Base-by-base conservation (phyloP, 1,140 invertebrate species). In the Yoshiicerus persimilis region DNA sequence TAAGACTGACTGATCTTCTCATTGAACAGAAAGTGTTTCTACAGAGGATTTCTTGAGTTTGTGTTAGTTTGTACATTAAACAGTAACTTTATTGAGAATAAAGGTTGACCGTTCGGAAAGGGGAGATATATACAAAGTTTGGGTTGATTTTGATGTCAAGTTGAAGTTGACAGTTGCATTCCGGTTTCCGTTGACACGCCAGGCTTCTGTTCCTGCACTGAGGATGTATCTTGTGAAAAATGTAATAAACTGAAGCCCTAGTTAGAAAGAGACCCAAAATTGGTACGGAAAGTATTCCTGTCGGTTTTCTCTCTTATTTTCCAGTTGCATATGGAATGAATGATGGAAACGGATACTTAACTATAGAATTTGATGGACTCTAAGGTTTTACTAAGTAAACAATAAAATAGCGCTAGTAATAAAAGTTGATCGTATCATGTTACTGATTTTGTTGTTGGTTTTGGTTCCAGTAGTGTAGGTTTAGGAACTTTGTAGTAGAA, bases 151-250 rank as follows among this genome's bases (percentile, higher is more conserved):
- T 30, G 75, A 80, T 38, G 75, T 80, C 75, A 80, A 80, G 75
- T 80, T 80, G 75, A 80, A 80, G 75, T 80, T 80, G 75, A 80
- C 75, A 80, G 75, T 80, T 80, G 20, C 75, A 80, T 80, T 80
- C 75, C 75, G 32, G 75, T 80, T 80, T 80, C 75, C 75, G 75
- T 34, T 80, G 30, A 32, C 64, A 70, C 64, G 32, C 34, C 70
- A 77, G 32, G 75, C 23, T 13, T 70, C 64, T 70, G 64, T 70
- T 70, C 66, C 66, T 70, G 8, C 30, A 70, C 39, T n/a, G n/a
- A n/a, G n/a, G n/a, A 56, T 56, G 47, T 56, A 56, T 56, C 47
- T 56, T 56, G 16, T 56, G 3, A 20, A 56, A 56, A n/a, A 56
- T n/a, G 47, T 56, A 56, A 56, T 56, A 56, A 56, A 56, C 20